Conservation (phyloP, 2,113 vertebrate species). For the Tichodroma muraria region DNA sequence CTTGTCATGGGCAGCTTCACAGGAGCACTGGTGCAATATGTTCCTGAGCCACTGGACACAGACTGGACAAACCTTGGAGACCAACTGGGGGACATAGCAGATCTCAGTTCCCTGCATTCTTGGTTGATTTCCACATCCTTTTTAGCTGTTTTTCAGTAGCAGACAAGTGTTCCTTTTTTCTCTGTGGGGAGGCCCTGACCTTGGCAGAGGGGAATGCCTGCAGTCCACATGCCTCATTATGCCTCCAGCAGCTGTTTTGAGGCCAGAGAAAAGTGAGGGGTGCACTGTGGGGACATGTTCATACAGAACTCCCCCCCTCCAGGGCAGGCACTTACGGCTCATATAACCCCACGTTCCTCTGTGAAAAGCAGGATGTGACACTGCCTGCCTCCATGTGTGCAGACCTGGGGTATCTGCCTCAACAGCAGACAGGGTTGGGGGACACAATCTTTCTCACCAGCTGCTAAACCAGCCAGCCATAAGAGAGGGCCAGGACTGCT, state of each 20-base stretch:
- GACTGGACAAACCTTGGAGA: neutral
- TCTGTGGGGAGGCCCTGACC: slow-evolving; percentile 3
- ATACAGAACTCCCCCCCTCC: neutral
- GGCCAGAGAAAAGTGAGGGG: neutral
- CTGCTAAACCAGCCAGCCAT: neutral
- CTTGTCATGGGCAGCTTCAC: neutral
- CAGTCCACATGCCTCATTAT: slow-evolving; percentile 1
- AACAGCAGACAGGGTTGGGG: neutral
- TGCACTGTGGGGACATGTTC: accelerated
- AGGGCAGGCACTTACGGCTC: neutral
- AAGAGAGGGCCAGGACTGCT: neutral
- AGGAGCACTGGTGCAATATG: neutral
- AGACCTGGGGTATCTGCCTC: neutral
- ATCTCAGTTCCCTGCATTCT: neutral
- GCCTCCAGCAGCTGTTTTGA: neutral
- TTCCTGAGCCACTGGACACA: neutral
- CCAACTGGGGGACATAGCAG: neutral
- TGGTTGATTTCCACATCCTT: neutral
- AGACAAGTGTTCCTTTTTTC: slow-evolving; percentile 6
- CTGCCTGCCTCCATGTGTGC: neutral
- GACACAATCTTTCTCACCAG: neutral
- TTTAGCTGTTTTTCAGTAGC: neutral
- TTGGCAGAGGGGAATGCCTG: neutral
- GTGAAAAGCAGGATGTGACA: neutral
- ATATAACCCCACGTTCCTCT: neutral